phyloP scores from a whole-genome alignment of 2,888 invertebrate species.

The Ephialtes manifestator region DNA sequence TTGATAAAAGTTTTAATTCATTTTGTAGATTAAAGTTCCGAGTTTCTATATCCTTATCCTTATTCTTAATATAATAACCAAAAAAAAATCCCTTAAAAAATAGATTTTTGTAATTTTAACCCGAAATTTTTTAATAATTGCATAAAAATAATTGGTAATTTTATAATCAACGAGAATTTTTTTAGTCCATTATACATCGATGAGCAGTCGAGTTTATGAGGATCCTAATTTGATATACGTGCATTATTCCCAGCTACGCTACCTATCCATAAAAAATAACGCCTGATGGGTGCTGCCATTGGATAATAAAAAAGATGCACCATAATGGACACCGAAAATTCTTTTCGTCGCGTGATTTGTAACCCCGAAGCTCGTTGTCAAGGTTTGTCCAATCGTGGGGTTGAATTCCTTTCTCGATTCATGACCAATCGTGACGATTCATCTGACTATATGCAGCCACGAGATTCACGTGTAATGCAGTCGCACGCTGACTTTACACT shows the following conservation, averaged over 20 bases:
- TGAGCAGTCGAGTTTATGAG: slow-evolving; percentile 58
- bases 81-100: too few species aligned
- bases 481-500: slow-evolving; percentile 53
- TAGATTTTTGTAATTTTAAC: too few species aligned
- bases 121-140: too few species aligned
- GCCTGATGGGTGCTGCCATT: neutral
- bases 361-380: slow-evolving; percentile 48
- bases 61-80: too few species aligned
- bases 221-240: slow-evolving; percentile 55
- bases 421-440: slow-evolving; percentile 67
- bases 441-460: slow-evolving; percentile 33
- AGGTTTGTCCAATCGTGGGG: slow-evolving; percentile 57
- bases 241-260: neutral
- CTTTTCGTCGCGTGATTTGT: slow-evolving; percentile 67
- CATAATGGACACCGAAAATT: slow-evolving; percentile 52
- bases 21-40: too few species aligned
- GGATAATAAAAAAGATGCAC: slow-evolving; percentile 43
- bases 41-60: too few species aligned
- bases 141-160: neutral
- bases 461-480: slow-evolving; percentile 53
- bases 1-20: too few species aligned
- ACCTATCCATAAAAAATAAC: neutral
- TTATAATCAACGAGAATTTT: neutral
- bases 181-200: slow-evolving; percentile 61
- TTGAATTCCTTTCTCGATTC: slow-evolving; percentile 55